These are phyloP conservation scores for Choristoneura fumiferana DNA, from an alignment of 1,140 invertebrate species.

Conservation along the genomic window DNA sequence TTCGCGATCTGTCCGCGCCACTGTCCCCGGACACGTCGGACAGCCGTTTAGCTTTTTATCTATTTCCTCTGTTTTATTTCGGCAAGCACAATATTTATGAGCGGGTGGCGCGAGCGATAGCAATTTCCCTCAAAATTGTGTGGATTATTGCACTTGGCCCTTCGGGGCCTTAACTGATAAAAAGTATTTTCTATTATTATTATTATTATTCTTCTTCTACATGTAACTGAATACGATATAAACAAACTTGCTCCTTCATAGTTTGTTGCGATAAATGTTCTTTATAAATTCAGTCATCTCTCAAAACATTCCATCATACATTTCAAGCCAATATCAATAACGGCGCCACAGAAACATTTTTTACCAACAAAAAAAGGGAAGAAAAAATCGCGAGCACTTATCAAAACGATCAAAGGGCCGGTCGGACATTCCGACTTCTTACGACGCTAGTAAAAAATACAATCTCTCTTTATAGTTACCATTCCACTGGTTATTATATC, in stretches of 20 bases:
- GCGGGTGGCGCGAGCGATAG: conserved; percentile 66
- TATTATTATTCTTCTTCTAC: conserved; percentile 22
- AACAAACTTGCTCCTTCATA: no score
- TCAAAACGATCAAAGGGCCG: conserved; percentile 76
- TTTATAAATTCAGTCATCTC: neutral
- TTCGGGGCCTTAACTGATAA: conserved; percentile 54
- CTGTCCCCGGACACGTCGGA: conserved; percentile 39
- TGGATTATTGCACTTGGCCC: conserved; percentile 71
- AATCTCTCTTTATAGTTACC: conserved; percentile 78
- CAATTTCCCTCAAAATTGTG: conserved; percentile 66
- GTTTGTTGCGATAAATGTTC: no score
- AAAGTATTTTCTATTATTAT: conserved; percentile 33
- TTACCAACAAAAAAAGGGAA: conserved; percentile 44
- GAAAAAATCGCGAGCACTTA: conserved; percentile 67
- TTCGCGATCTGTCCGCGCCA: conserved; percentile 43
- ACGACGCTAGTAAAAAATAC: conserved; percentile 77
- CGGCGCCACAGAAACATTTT: conserved; percentile 50
- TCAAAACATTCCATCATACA: conserved; percentile 46
- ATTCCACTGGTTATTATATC: conserved; percentile 77
- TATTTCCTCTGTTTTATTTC: conserved; percentile 69
- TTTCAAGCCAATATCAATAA: conserved; percentile 45
- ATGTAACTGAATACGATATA: neutral
- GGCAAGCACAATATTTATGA: conserved; percentile 60
- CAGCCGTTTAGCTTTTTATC: conserved; percentile 65
- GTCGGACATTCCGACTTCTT: conserved; percentile 72